Base-by-base conservation (phyloP, 2,113 vertebrate species). In the Dendropsophus ebraccatus region DNA sequence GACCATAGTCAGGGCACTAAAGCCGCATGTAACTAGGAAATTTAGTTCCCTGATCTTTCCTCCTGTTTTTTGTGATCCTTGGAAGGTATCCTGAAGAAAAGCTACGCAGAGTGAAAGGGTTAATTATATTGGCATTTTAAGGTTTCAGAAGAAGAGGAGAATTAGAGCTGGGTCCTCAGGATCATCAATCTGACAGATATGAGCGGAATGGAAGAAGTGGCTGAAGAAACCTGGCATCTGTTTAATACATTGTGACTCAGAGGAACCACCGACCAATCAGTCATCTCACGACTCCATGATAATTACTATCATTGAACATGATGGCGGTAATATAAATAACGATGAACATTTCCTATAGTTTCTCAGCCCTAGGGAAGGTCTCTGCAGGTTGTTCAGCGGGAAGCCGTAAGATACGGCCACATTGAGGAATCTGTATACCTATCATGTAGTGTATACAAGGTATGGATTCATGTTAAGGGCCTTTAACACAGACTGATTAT, bases 41-140 rank as follows among this genome's bases (percentile, higher is more conserved):
- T 77, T 37, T 80, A 60, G 58, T 62, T 54, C 30, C 25, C 28
- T 52, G 74, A 78, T 78, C 69, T 84, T 85, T 69, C 21, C 77
- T 78, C 1, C 21, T 67, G 23, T 4, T 45, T 49, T 28, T 50
- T 52, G 78, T 85, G 73, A 77, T 77, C 45, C 30, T 60, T 60
- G 65, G 23, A 16, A 30, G 58, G 73, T 65, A 58, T 47, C 13
- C 41, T 52, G 5, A 78, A 37, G 41, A 50, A 69, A 54, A 21
- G n/a, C 35, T 45, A 19, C 28, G 45, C 78, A 32, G 37, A 69
- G 7, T 78, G 25, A 69, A 35, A 78, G 10, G 69, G 58, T 47
- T 85, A 54, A 85, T 85, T 69, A 85, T 69, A 54, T 32, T 54
- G 30, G 25, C 74, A 78, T 85, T 85, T 85, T 47, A 47, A 78